Evolutionary conservation across 2,888 invertebrate species (phyloP).

Genomic region (Pristionchus fissidentatus): DNA sequence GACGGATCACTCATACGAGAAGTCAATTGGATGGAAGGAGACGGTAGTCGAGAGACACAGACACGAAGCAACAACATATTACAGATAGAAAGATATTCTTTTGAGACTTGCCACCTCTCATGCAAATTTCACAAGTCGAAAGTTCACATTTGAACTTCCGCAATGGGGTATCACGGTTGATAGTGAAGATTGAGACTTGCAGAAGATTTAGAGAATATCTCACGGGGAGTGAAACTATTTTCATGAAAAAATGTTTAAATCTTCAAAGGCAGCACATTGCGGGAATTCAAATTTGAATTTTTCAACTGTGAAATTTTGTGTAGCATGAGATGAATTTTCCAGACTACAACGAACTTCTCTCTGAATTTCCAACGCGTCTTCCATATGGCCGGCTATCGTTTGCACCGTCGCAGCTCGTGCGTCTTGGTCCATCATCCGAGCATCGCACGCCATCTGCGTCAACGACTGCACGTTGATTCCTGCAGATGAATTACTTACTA

Average conservation of each 20-base stretch:
- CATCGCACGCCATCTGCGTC: conserved; percentile 77
- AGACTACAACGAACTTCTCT: conserved; percentile 63
- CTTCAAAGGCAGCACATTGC: no score
- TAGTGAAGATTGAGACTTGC: no score
- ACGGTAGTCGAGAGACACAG: background rate
- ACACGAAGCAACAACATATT: background rate
- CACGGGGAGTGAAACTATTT: no score
- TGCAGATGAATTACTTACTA: conserved; percentile 59
- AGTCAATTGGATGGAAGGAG: conserved; percentile 24
- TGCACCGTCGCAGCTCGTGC: conserved; percentile 75
- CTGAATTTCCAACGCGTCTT: conserved; percentile 75
- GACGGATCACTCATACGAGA: conserved; percentile 21
- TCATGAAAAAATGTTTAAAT: no score
- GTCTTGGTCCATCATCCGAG: conserved; percentile 76
- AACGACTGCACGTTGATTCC: conserved; percentile 78
- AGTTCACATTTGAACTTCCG: no score
- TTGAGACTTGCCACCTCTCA: background rate
- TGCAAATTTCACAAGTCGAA: no score
- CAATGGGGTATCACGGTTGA: no score
- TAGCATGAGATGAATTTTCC: background rate
- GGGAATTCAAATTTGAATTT: no score
- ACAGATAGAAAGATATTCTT: background rate
- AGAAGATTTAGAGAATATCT: no score
- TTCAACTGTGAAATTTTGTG: no score
- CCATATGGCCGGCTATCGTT: conserved; percentile 76